Evolutionary conservation across 1,140 invertebrate genomes (phyloP), one percentile per base, ranked within the genome.

Genomic region (Steinernema khuongi): DNA sequence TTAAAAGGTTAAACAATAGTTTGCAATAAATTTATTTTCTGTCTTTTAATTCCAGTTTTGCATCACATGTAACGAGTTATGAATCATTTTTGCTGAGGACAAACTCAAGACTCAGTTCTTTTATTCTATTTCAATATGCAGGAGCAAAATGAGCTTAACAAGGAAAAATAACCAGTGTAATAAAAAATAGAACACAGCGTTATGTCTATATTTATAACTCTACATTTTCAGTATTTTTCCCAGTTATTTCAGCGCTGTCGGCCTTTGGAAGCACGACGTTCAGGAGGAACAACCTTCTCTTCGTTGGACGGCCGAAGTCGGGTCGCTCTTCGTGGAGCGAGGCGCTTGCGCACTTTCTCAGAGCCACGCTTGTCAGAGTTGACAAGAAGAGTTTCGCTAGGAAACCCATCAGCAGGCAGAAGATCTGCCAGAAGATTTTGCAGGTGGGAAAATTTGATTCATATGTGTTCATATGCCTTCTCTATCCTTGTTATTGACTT

Each of bases 281-380:
- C 50, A 60, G 26, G 50, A 11, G 50, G 26, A 60, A 17, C 19
- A 60, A 60, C 50, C 14, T 60, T 22, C 14, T 60, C 19, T 60
- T 60, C 50, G 50, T 60, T 2, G 50, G 50, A 17, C 14, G 50
- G 26, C 22, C 50, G 11, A 60, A 60, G 26, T 60, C 50, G 4
- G 50, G 50, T n/a, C 50, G 50, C 11, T 60, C 50, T 14, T 60
- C 50, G 14, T 60, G 50, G 50, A 60, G 50, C 22, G 50, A 60
- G 22, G 50, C 50, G 11, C 4, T 60, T 22, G 11, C 50, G 2
- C 4, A 11, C 4, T 60, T 60, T 22, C 4, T 4, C 2, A 7
- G 22, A 7, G 50, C 50, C 4, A 60, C 50, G 7, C 26, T 60
- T 17, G 26, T 60, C 26, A 7, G 50, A 26, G 26, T 60, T 22